phyloP scores from a whole-genome alignment of 2,888 invertebrate species.

The Corbicula japonica region DNA sequence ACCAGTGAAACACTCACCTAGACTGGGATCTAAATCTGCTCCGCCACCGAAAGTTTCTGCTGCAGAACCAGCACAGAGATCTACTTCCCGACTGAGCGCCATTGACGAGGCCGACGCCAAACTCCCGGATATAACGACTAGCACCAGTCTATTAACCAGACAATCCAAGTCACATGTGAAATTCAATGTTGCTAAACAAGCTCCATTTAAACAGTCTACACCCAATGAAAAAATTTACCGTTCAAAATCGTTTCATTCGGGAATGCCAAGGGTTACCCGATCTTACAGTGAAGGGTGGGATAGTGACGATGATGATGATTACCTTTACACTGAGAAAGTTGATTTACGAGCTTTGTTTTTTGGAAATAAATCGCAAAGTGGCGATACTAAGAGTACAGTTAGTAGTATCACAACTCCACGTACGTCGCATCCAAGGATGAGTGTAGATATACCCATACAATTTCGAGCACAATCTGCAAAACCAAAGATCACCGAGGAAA shows the following conservation, averaged over 20 bases:
- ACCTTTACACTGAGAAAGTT: conserved; percentile 68
- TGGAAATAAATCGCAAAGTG: conserved; percentile 63
- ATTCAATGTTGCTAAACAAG: conserved; percentile 58
- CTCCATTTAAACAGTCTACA: conserved; percentile 53
- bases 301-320: conserved; percentile 70
- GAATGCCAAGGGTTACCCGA: conserved; percentile 46
- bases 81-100: conserved; percentile 38
- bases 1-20: conserved; percentile 7
- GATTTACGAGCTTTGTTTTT: conserved; percentile 76
- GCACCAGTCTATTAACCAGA: conserved; percentile 23
- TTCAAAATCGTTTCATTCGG: conserved; percentile 65
- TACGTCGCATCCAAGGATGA: conserved; percentile 57
- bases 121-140: conserved; percentile 58
- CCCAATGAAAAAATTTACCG: conserved; percentile 52
- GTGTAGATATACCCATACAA: conserved; percentile 43
- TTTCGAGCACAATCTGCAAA: conserved; percentile 37
- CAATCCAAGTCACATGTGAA: conserved; percentile 70
- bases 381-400: conserved; percentile 58
- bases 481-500: conserved; percentile 58
- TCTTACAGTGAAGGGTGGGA: conserved; percentile 66
- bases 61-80: conserved; percentile 24
- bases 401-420: conserved; percentile 61
- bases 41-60: conserved; percentile 59
- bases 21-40: conserved; percentile 71
- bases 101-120: conserved; percentile 59